These are phyloP conservation scores for Drosophila vallismaia DNA, from an alignment of 2,888 invertebrate genomes.

Conservation along the genomic window DNA sequence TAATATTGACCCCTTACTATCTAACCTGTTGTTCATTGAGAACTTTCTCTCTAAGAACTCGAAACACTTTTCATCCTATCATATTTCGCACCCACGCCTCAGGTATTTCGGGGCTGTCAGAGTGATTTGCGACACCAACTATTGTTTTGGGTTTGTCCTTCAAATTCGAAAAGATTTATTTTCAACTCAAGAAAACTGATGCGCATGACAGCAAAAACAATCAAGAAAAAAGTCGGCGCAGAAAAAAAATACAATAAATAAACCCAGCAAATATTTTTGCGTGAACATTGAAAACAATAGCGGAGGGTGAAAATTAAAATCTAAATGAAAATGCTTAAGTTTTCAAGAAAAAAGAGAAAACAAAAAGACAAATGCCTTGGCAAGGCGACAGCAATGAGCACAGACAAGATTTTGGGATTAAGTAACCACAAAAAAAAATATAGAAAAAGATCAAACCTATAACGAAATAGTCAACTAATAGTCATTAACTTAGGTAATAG, in stretches of 20 bases:
- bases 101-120: conserved; percentile 53
- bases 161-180: conserved; percentile 57
- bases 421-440: conserved; percentile 62
- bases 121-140: conserved; percentile 33
- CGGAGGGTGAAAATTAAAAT: conserved; percentile 52
- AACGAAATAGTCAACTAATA: neutral
- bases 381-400: conserved; percentile 74
- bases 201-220: conserved; percentile 67
- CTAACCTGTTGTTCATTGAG: neutral
- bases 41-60: conserved; percentile 12
- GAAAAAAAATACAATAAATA: conserved; percentile 26
- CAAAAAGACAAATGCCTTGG: conserved; percentile 70
- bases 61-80: no score
- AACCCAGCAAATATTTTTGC: conserved; percentile 64
- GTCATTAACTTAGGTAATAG: neutral
- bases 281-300: conserved; percentile 65
- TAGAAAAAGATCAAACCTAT: conserved; percentile 31
- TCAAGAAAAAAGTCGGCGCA: conserved; percentile 15
- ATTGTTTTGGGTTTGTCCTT: conserved; percentile 74
- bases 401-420: conserved; percentile 62
- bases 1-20: neutral
- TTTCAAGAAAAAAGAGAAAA: conserved; percentile 51
- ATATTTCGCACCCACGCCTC: conserved; percentile 60
- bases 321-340: conserved; percentile 68
- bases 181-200: conserved; percentile 53